Evolutionary conservation across 2,888 invertebrate genomes (phyloP), one percentile per base, ranked within the genome.

Genomic region (Synergus japonicus): DNA sequence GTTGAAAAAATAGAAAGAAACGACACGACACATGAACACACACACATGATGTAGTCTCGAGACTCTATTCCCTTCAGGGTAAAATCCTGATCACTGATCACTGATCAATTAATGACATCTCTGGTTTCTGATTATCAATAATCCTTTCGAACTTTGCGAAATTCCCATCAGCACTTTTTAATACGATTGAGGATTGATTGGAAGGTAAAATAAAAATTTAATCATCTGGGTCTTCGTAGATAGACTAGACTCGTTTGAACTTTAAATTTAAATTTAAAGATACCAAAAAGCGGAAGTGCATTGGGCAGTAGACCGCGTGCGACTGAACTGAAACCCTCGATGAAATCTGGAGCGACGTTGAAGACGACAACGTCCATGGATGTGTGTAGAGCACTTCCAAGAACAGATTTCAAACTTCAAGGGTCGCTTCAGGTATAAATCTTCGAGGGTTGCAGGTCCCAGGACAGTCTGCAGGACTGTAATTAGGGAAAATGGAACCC

Each of bases 321-420:
- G 85, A 90, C 89, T 87, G 87, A 87, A 69, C 66, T 66, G 44
- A 43, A 66, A 69, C 22, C 49, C 46, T 29, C 63, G 76, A 81
- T 77, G 79, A 79, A 69, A 67, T 73, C 37, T 64, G 73, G 76
- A 80, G 44, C 15, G 54, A 22, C 37, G 65, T 43, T 44, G 22
- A 77, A 58, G 65, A 60, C 69, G 54, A 69, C 49, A 22, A 76
- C 77, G 63, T 76, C 76, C 18, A 58, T 65, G 73, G 76, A 84
- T 67, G 78, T 63, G 60, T 69, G 79, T 65, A 69, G 69, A 83
- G 84, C 85, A 82, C 82, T 80, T 89, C 88, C 83, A 78, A 85
- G 88, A 90, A 89, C 85, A 87, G 87, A 89, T 90, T 90, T 88
- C 85, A 84, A 88, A 87, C 89, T 90, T 88, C 84, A 84, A 88